Conservation (phyloP, 2,888 invertebrate species). For the Cryptocheilus praepositus region DNA sequence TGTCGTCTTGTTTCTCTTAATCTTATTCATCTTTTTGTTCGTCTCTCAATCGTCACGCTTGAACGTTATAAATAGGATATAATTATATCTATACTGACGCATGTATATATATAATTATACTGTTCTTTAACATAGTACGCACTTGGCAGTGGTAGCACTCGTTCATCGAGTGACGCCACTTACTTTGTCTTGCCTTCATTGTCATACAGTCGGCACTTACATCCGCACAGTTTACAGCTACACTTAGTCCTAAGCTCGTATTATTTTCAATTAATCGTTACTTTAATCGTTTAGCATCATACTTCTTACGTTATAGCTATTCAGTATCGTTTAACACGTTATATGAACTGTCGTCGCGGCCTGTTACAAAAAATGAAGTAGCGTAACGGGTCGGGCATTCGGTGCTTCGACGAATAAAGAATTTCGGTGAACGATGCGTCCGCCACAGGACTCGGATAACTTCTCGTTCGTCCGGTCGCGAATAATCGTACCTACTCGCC, state of each 20-base stretch:
- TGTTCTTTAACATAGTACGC: constrained; percentile 3
- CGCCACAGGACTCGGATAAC: not conserved
- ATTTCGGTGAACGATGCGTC: not conserved
- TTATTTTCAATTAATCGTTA: constrained; percentile 43
- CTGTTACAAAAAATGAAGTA: constrained; percentile 23
- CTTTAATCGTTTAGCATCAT: constrained; percentile 25
- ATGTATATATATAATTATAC: constrained; percentile 25
- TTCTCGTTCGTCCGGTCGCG: not conserved
- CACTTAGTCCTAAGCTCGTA: constrained; percentile 48
- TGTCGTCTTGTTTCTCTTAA: not conserved
- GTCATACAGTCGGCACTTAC: constrained; percentile 8
- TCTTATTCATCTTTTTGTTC: not conserved
- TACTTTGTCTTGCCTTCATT: constrained; percentile 8
- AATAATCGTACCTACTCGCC: not conserved
- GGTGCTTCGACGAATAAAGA: constrained; percentile 1
- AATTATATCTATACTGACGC: constrained; percentile 24
- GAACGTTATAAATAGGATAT: constrained; percentile 27
- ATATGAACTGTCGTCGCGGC: constrained; percentile 30
- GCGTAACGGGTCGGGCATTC: constrained; percentile 18
- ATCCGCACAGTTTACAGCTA: constrained; percentile 30
- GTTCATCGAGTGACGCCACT: constrained; percentile 12
- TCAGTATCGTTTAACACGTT: constrained; percentile 32
- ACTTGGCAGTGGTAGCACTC: constrained; percentile 12
- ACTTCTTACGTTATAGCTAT: constrained; percentile 23
- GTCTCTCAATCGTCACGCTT: not conserved